Conservation (phyloP, 2,888 invertebrate species). For the Agonopterix subpropinquella region DNA sequence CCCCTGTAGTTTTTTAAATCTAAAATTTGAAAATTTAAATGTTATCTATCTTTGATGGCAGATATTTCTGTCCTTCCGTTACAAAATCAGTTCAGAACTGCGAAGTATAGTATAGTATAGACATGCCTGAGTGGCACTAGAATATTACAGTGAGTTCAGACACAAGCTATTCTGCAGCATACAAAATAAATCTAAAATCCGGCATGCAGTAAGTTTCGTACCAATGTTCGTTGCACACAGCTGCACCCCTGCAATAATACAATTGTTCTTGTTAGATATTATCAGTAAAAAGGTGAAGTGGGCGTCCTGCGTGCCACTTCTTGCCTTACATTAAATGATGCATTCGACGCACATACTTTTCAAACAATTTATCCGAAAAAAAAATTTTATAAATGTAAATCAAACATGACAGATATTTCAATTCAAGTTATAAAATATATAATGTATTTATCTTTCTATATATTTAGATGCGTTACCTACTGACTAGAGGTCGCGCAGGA, state of each 20-base stretch:
- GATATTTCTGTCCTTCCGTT: not conserved
- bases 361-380: too few relatives aligned
- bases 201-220: slow-evolving; percentile 61
- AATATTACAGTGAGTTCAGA: slow-evolving; percentile 39
- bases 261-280: not conserved
- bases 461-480: too few relatives aligned
- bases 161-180: slow-evolving; percentile 53
- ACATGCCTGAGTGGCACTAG: slow-evolving; percentile 31
- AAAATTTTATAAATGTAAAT: too few relatives aligned
- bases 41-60: not conserved
- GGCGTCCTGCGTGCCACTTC: too few relatives aligned
- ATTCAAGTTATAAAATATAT: too few relatives aligned
- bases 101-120: slow-evolving; percentile 2
- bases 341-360: too few relatives aligned
- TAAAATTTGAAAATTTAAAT: not conserved
- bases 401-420: too few relatives aligned
- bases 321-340: too few relatives aligned
- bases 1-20: slow-evolving; percentile 14
- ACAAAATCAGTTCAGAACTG: too few relatives aligned
- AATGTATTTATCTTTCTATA: too few relatives aligned
- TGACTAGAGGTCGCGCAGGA: too few relatives aligned
- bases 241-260: slow-evolving; percentile 37
- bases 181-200: slow-evolving; percentile 60
- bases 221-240: slow-evolving; percentile 67
- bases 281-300: not conserved